phyloP scores from a whole-genome alignment of 2,113 vertebrate species.

The Cynoglossus semilaevis region DNA sequence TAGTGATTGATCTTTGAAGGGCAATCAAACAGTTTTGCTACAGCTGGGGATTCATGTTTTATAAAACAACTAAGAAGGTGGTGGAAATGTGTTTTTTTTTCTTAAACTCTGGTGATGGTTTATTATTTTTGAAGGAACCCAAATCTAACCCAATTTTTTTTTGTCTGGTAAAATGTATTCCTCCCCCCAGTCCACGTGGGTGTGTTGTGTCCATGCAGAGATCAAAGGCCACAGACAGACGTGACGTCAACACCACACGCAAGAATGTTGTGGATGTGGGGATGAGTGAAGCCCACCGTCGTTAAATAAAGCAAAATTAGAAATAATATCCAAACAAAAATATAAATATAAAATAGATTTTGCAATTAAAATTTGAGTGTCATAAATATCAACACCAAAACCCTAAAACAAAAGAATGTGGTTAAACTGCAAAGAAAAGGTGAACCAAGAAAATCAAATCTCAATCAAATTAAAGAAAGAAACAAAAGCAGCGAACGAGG shows the following conservation, averaged over 20 bases:
- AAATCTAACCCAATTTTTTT: neutral
- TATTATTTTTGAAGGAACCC: neutral
- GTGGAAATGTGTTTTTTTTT: too few relatives aligned
- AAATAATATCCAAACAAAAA: neutral
- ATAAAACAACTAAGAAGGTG: too few relatives aligned
- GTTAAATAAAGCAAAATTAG: slow-evolving; percentile 5
- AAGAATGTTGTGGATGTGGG: slow-evolving; percentile 76
- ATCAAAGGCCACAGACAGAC: slow-evolving; percentile 68
- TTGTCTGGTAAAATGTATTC: slow-evolving; percentile 8
- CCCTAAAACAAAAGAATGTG: neutral
- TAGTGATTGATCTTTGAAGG: too few relatives aligned
- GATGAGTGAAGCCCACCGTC: slow-evolving; percentile 78
- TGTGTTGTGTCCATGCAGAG: slow-evolving; percentile 76
- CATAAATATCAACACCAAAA: too few relatives aligned
- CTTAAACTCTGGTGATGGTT: neutral
- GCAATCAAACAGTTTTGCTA: too few relatives aligned
- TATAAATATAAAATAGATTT: neutral
- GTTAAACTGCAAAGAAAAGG: too few relatives aligned
- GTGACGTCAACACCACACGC: slow-evolving; percentile 77
- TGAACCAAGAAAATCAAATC: neutral
- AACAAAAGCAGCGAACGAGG: slow-evolving; percentile 64
- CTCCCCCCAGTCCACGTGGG: slow-evolving; percentile 65
- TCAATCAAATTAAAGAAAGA: slow-evolving; percentile 7
- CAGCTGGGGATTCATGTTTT: too few relatives aligned
- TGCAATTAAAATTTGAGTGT: neutral